Evolutionary conservation across 1,140 invertebrate genomes (phyloP).

Genomic region (Aphis gossypii): DNA sequence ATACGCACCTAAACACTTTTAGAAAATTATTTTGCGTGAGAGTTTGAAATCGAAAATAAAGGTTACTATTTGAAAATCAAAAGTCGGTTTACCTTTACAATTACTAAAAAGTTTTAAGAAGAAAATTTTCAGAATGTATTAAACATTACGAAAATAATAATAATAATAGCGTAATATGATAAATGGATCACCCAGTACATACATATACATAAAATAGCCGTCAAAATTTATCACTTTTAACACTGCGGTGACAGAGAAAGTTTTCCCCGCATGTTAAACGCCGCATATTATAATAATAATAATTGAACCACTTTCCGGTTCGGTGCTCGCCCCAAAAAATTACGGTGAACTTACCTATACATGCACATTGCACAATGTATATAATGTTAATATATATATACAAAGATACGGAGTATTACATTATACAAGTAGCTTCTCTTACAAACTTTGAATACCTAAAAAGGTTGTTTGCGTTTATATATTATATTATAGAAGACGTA

Average conservation of each 20-base stretch:
- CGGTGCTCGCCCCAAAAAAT: background rate
- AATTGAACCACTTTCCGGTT: constrained; percentile 14
- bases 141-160: background rate
- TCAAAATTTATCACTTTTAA: constrained; percentile 12
- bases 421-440: background rate
- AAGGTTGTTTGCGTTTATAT: background rate
- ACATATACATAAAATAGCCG: background rate
- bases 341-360: background rate
- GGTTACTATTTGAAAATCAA: background rate
- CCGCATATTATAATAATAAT: background rate
- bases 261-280: background rate
- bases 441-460: background rate
- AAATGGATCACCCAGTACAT: background rate
- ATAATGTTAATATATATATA: background rate
- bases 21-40: background rate
- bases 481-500: background rate
- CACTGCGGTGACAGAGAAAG: background rate
- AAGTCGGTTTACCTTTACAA: background rate
- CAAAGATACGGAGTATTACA: background rate
- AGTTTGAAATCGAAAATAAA: constrained; percentile 6
- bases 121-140: background rate
- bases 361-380: background rate
- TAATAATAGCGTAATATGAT: background rate
- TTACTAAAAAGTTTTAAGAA: background rate
- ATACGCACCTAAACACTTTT: background rate